Conservation (phyloP, 2,113 vertebrate species). For the Brachyistius frenatus region DNA sequence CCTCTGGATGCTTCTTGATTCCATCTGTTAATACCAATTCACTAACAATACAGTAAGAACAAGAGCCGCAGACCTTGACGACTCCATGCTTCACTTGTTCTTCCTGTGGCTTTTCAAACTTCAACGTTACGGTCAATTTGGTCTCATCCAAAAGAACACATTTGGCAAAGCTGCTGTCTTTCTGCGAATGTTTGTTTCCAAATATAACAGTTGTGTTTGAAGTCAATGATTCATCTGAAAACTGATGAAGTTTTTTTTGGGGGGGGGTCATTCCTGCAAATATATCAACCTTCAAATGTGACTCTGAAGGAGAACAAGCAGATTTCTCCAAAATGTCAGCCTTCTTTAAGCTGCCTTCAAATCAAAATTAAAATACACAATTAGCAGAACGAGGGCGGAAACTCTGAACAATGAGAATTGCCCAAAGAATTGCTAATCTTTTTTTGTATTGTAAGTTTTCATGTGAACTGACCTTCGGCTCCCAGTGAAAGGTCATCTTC, state of each 20-base stretch:
- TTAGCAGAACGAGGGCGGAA: conserved; percentile 13
- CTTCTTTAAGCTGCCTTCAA: neutral
- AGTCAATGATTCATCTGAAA: too few species aligned
- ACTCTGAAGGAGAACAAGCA: neutral
- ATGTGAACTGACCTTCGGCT: conserved; percentile 91
- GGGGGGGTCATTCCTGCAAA: too few species aligned
- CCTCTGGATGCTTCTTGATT: neutral
- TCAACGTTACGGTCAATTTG: too few species aligned
- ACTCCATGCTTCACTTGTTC: too few species aligned
- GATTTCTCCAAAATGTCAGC: conserved; percentile 27
- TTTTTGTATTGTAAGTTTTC: conserved; percentile 52
- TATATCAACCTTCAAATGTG: neutral
- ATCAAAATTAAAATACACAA: conserved; percentile 14
- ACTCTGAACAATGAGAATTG: conserved; percentile 46
- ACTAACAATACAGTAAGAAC: too few species aligned
- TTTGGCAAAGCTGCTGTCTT: too few species aligned
- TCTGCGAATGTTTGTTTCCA: too few species aligned
- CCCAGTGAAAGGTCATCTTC: conserved; percentile 99
- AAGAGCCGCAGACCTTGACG: too few species aligned
- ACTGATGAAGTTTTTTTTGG: too few species aligned
- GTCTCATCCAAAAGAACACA: too few species aligned
- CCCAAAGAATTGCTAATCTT: conserved; percentile 39
- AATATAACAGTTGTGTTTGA: too few species aligned
- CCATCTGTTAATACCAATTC: neutral
- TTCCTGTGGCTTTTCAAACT: too few species aligned